Evolutionary conservation across 2,113 vertebrate genomes (phyloP), one percentile per base, ranked within the genome.

Genomic region (Sinocyclocheilus anshuiensis): DNA sequence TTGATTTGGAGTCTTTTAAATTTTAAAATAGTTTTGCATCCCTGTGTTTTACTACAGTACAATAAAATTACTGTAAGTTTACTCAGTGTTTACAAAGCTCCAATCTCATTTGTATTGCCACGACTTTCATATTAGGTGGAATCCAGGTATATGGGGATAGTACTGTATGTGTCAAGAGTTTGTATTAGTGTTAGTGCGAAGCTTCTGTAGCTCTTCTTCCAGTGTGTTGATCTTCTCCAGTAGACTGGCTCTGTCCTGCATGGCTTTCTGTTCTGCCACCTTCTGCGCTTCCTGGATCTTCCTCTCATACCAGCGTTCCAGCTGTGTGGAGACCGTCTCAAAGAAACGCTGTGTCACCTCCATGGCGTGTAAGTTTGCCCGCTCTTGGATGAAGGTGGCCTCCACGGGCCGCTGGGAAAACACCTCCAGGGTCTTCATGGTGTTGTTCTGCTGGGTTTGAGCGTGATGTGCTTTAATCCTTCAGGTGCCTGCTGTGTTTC

Each of bases 271-370:
- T 81, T 94, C 95, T 0, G 95, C 95, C 89, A 97, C 95, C 86
- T 91, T 93, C 86, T 94, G 94, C 20, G 96, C 95, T 91, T 97
- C 96, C 65, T 94, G 92, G 18, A 97, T 94, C 93, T 97, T 98
- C 76, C 97, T 94, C 48, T 97, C 94, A 0, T 98, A 98, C 97
- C 97, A 98, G 79, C 94, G 95, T 91, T 98, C 97, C 96, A 98
- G 93, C 92, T 98, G 97, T 0, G 94, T 92, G 9, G 97, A 96
- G 45, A 98, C 96, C 0, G 96, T 96, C 91, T 97, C 96, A 22
- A 98, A 97, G 90, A 98, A 98, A 77, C 94, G 96, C 91, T 97
- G 96, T 0, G 97, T 97, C 29, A 97, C 96, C 93, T 97, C 97
- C 82, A 96, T 88, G 0, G 96, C 96, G 20, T 97, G 96, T 36